phyloP scores from a whole-genome alignment of 2,113 vertebrate species.

The Lanius ludovicianus region DNA sequence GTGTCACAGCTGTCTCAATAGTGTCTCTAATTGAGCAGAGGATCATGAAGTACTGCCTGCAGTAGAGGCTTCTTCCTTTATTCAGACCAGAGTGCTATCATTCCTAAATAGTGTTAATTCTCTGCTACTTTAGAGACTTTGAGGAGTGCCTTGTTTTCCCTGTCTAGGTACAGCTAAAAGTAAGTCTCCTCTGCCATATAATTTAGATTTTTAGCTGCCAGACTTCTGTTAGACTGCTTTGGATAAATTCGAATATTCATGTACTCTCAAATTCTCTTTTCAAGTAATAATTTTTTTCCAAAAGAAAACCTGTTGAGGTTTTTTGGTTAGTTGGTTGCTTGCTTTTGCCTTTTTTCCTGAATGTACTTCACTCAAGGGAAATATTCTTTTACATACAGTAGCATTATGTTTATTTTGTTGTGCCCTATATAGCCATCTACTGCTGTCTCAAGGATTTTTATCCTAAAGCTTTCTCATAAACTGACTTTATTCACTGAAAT shows the following conservation, averaged over 20 bases:
- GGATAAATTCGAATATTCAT: not conserved
- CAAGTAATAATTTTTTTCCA: not conserved
- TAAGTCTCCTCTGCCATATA: not conserved
- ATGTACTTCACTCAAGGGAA: not conserved
- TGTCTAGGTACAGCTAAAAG: not conserved
- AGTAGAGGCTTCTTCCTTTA: not conserved
- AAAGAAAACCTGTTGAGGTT: not conserved
- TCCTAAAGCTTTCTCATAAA: not conserved
- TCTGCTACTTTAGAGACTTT: not conserved
- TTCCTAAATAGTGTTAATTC: not conserved
- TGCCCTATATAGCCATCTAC: not conserved
- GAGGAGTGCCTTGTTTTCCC: not conserved
- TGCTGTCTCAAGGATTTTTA: not conserved
- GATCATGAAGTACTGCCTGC: not conserved
- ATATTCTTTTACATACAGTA: not conserved
- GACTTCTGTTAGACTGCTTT: not conserved
- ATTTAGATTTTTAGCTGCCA: not conserved
- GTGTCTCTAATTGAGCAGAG: not conserved
- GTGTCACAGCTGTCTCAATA: not conserved
- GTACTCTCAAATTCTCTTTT: not conserved
- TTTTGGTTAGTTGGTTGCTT: not conserved
- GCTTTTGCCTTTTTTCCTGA: not conserved
- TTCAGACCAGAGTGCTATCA: not conserved
- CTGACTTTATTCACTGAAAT: not conserved
- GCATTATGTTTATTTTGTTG: not conserved